A percentile compares a stretch with the other conserved stretches of the same genome.
Conservation (phyloP, 2,113 vertebrate genomes). For the Ctenodactylus gundi region DNA sequence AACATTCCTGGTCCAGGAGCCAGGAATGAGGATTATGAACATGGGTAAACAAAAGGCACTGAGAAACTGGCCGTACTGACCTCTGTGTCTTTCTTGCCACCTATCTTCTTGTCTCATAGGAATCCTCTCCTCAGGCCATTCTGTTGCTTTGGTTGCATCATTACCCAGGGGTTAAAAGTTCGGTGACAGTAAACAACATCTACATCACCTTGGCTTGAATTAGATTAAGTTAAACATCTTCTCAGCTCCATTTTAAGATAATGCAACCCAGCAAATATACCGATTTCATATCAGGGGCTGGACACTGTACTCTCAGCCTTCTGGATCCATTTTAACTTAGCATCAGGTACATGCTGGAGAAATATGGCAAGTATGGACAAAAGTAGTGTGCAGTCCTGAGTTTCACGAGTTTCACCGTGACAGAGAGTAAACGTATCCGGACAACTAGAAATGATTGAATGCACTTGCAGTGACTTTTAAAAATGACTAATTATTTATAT, state of each 20-base stretch:
- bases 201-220: not conserved
- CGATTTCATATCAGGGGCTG: not conserved
- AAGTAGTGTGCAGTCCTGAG: not conserved
- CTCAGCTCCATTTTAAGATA: not conserved
- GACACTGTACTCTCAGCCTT: not conserved
- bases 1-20: not conserved
- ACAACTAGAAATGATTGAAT: not conserved
- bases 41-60: not conserved
- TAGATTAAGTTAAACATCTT: not conserved
- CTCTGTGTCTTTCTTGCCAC: accelerated
- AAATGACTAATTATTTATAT: constrained; percentile 23
- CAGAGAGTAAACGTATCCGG: not conserved
- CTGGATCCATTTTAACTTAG: not conserved
- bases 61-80: not conserved
- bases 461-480: not conserved
- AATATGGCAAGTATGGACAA: not conserved
- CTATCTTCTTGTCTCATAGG: accelerated
- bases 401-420: not conserved
- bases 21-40: not conserved
- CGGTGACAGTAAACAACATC: not conserved
- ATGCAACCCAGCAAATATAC: not conserved
- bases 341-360: not conserved
- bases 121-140: not conserved
- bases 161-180: not conserved
- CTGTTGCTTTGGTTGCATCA: not conserved